Evolutionary conservation across 2,888 invertebrate species (phyloP).

Genomic region (Drosophila emarginata): DNA sequence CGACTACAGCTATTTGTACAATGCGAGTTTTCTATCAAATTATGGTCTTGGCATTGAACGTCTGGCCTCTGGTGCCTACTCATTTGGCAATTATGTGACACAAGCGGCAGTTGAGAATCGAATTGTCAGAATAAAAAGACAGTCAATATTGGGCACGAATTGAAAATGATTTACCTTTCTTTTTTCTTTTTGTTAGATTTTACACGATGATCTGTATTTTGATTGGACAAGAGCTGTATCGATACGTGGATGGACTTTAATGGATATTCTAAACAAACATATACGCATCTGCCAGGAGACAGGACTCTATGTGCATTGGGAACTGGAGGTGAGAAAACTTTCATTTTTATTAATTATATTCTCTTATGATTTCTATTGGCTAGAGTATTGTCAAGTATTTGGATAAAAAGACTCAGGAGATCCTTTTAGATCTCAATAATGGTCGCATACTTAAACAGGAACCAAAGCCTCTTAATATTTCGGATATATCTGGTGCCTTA

Average conservation of each 20-base stretch:
- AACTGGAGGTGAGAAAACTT: slow-evolving; percentile 59
- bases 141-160: neutral
- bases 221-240: slow-evolving; percentile 80
- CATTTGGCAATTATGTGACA: slow-evolving; percentile 76
- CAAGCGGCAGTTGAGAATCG: slow-evolving; percentile 69
- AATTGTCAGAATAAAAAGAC: slow-evolving; percentile 60
- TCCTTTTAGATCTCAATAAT: slow-evolving; percentile 61
- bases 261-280: slow-evolving; percentile 76
- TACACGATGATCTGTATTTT: slow-evolving; percentile 79
- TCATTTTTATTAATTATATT: neutral
- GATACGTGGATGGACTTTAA: slow-evolving; percentile 80
- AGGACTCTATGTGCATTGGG: slow-evolving; percentile 79
- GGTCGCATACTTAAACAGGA: slow-evolving; percentile 65
- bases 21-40: slow-evolving; percentile 70
- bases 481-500: slow-evolving; percentile 79
- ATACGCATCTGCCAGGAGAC: slow-evolving; percentile 74
- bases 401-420: slow-evolving; percentile 73
- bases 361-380: neutral
- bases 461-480: slow-evolving; percentile 70
- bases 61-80: slow-evolving; percentile 70
- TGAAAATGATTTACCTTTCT: neutral
- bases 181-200: slow-evolving; percentile 54
- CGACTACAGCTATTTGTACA: slow-evolving; percentile 72
- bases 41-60: slow-evolving; percentile 80
- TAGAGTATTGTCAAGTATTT: slow-evolving; percentile 60